phyloP scores from a whole-genome alignment of 2,888 invertebrate genomes.

The Scotopteryx bipunctaria region DNA sequence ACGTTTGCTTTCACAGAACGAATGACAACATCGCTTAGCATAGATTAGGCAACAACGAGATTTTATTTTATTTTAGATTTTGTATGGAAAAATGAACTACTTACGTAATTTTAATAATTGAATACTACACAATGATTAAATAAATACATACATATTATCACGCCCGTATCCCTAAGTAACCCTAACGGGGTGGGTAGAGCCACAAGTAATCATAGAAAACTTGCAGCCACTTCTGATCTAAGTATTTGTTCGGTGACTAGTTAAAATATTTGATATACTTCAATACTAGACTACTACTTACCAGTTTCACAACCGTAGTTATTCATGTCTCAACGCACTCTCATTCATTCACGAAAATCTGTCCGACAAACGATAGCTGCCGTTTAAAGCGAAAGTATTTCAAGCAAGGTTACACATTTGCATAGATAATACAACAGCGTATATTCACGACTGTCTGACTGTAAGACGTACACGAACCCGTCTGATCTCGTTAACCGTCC shows the following conservation, averaged over 20 bases:
- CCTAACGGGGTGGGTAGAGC: too few species aligned
- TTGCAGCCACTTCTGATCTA: too few species aligned
- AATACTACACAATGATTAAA: too few species aligned
- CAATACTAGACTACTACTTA: constrained; percentile 37
- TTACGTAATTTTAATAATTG: too few species aligned
- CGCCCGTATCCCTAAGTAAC: too few species aligned
- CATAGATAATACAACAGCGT: constrained; percentile 48
- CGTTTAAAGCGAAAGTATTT: constrained; percentile 33
- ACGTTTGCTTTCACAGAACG: too few species aligned
- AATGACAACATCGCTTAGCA: too few species aligned
- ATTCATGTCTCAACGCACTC: constrained; percentile 44
- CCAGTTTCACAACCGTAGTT: constrained; percentile 46
- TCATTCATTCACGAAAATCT: constrained; percentile 38
- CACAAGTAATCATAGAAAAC: too few species aligned
- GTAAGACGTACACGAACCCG: constrained; percentile 48
- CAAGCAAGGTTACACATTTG: constrained; percentile 40
- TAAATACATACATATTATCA: too few species aligned
- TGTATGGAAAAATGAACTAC: too few species aligned
- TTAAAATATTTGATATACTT: not conserved
- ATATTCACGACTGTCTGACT: constrained; percentile 41
- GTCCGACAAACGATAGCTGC: constrained; percentile 32
- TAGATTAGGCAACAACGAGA: too few species aligned
- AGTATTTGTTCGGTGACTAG: not conserved
- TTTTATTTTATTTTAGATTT: too few species aligned
- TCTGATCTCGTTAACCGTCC: constrained; percentile 62